phyloP scores from a whole-genome alignment of 2,797 vertebrate genomes.

The Dendrocincla fuliginosa region DNA sequence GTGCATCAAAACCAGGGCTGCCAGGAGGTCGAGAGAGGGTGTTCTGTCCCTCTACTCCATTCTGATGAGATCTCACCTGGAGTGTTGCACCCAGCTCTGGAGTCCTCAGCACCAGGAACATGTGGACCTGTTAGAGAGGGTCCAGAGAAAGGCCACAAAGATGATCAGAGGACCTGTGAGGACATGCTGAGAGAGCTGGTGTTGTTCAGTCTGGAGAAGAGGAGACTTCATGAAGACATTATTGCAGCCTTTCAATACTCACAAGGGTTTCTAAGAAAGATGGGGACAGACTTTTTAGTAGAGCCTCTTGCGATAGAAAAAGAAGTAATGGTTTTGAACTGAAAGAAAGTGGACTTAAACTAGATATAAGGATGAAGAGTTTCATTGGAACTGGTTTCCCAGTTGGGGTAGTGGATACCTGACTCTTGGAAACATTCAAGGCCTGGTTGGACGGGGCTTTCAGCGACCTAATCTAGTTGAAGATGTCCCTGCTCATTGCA shows the following conservation, averaged over 20 bases:
- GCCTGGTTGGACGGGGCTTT: neutral
- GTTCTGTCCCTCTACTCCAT: neutral
- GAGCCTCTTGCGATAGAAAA: neutral
- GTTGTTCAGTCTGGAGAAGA: neutral
- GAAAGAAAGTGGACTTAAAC: neutral
- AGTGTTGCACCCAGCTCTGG: neutral
- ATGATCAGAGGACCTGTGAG: neutral
- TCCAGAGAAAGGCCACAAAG: neutral
- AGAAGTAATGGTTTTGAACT: neutral
- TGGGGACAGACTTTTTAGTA: neutral
- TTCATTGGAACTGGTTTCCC: neutral
- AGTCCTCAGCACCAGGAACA: neutral
- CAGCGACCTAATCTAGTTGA: neutral
- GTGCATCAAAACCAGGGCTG: neutral
- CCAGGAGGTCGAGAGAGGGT: neutral
- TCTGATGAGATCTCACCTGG: neutral
- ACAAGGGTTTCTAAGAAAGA: neutral
- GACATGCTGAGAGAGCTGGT: neutral
- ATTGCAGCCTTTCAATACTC: rapidly evolving
- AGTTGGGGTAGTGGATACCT: neutral
- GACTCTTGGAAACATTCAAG: neutral
- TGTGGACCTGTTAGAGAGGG: neutral
- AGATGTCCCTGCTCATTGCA: neutral
- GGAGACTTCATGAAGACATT: neutral
- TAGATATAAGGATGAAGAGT: neutral